A percentile compares a stretch with the other conserved stretches of the same genome.
phyloP scores from a whole-genome alignment of 2,888 invertebrate genomes.

The Cactoblastis cactorum region DNA sequence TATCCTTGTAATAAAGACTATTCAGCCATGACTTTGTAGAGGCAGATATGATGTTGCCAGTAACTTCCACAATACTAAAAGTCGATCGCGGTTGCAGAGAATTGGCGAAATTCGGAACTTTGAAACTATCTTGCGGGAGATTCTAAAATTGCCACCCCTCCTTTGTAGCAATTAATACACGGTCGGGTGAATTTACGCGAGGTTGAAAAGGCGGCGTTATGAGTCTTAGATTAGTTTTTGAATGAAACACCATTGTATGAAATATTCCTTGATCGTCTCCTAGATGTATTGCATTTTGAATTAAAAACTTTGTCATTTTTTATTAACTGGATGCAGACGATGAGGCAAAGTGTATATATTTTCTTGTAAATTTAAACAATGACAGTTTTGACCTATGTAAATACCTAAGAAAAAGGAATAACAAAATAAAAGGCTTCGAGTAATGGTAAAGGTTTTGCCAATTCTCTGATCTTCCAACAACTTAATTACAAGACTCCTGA shows the following conservation, averaged over 20 bases:
- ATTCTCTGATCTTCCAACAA: not conserved
- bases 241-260: not conserved
- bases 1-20: not conserved
- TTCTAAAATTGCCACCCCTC: conserved; percentile 15
- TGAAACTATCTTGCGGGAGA: conserved; percentile 21
- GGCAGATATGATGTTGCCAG: not conserved
- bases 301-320: no score
- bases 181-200: not conserved
- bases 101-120: conserved; percentile 22
- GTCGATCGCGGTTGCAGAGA: conserved; percentile 23
- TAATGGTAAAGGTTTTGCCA: not conserved
- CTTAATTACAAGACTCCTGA: conserved; percentile 8
- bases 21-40: not conserved
- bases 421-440: no score
- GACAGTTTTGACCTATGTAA: no score
- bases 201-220: conserved; percentile 11
- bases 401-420: no score
- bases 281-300: not conserved
- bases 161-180: conserved; percentile 16
- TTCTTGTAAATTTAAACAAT: no score
- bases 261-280: not conserved
- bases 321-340: no score
- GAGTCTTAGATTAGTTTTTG: conserved; percentile 19
- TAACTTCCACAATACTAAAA: conserved; percentile 25
- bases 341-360: no score